Base-by-base conservation (phyloP, 2,797 vertebrate genomes). In the Phrynocephalus forsythii region DNA sequence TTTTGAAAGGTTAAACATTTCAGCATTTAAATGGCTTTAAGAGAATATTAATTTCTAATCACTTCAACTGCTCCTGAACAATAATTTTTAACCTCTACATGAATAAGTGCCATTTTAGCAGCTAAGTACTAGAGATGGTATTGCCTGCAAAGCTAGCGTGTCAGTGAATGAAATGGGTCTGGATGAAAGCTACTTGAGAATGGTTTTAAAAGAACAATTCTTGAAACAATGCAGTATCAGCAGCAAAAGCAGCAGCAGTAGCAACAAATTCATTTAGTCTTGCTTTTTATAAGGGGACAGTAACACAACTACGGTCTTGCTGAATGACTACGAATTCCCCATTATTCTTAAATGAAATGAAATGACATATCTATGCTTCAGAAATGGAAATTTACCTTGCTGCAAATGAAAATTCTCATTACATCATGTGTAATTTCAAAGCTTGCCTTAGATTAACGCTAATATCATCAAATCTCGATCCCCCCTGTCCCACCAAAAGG, bases 1-100 rank as follows among this genome's bases (percentile, higher is more conserved):
- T 87, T 95, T 93, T 79, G 91, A 92, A 93, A 94, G 84, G 89
- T 94, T 94, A 94, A 92, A 93, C 78, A 90, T 90, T 95, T 94
- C 92, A 94, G 85, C 85, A 95, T 95, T 92, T 94, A 91, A 91
- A 86, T 92, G 63, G 86, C 63, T 94, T 94, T 89, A 87, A 69
- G 44, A 93, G 68, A 94, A 84, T 89, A 92, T 92, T 95, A 92
- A 94, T 95, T 95, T 95, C 83, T 88, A 93, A 89, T 50, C 73
- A 89, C 85, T 90, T 69, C 28, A 91, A 26, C 11, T 88, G 13
- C 63, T 56, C 87, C 83, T 83, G 90, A 93, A 94, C 85, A 94
- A 87, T 90, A 88, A 89, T 91, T 33, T 89, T 94, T 94, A 93
- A 94, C 88, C 76, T 94, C 91, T 91, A 90, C 16, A 24, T 76